Base-by-base conservation (phyloP, 2,797 vertebrate genomes). In the Hemitrygon akajei region DNA sequence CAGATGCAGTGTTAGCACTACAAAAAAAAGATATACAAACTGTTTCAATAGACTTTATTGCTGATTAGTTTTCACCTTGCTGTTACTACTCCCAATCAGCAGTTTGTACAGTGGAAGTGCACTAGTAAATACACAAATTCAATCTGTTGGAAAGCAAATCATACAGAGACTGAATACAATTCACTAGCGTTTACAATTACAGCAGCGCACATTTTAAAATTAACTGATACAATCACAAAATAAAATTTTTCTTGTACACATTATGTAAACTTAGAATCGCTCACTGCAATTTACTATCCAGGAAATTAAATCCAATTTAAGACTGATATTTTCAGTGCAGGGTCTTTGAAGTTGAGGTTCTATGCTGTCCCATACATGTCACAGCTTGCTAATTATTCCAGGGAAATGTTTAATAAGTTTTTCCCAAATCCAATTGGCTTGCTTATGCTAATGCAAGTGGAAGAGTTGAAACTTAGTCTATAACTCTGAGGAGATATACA, bases 21-120 rank as follows among this genome's bases (percentile, higher is more conserved):
- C 27, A n/a, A 89, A 89, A 58, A 58, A 86, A 92, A 91, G 40
- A 76, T 75, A 76, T 76, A 27, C 40, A 93, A 93, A 93, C 40
- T n/a, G 71, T 75, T 93, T 93, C 91, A 93, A 76, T 76, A 76
- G 71, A 93, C 91, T 93, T 93, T 93, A 93, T 93, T 93, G 91
- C 71, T 76, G 91, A 93, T 93, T 75, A 93, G 71, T 27, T 75
- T 93, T 92, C 73, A 93, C 71, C 91, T 89, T 93, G 91, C 40
- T 93, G 82, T 60, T 86, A 71, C 91, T 30, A 93, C 71, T 93
- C 47, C 91, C 37, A 56, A 92, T 93, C 91, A 93, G 66, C 66
- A 93, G 91, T 93, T 93, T 93, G 91, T 75, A 93, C 71, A 75
- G 66, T 93, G 91, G 91, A 93, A 93, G 37, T 92, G 91, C 69